Percentiles rank a stretch among this genome's conserved stretches.
These are phyloP conservation scores for Macrocentrus cingulum DNA, from an alignment of 1,140 invertebrate species.

Conservation along the genomic window DNA sequence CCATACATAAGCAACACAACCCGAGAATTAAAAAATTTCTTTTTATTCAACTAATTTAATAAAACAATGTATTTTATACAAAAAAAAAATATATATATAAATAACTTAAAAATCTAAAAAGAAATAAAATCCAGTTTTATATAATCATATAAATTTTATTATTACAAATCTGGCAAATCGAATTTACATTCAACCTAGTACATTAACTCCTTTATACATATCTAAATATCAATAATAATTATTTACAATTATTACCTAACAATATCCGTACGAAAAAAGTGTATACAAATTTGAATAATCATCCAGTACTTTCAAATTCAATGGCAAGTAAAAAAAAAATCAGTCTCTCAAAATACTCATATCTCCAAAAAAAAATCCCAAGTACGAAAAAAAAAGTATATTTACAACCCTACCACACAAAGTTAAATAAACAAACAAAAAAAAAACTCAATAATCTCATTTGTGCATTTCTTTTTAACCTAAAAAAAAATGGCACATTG, in stretches of 20 bases:
- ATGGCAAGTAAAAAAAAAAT: constrained; percentile 31
- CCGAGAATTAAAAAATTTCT: too few relatives aligned
- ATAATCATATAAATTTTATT: neutral
- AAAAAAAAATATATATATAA: too few relatives aligned
- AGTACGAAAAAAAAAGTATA: neutral
- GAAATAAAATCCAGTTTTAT: too few relatives aligned
- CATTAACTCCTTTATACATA: constrained; percentile 30
- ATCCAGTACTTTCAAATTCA: too few relatives aligned
- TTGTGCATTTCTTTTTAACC: neutral
- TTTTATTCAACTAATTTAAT: too few relatives aligned
- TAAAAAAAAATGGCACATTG: neutral
- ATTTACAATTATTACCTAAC: neutral
- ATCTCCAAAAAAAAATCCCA: constrained; percentile 1
- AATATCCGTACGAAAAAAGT: constrained; percentile 25
- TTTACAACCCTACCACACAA: neutral
- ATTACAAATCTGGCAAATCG: constrained; percentile 23
- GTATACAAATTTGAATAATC: too few relatives aligned
- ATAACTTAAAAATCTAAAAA: too few relatives aligned
- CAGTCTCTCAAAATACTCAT: neutral
- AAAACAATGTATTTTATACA: too few relatives aligned
- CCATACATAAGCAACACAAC: too few relatives aligned
- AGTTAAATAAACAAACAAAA: too few relatives aligned
- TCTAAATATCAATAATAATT: constrained; percentile 2
- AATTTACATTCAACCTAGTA: constrained; percentile 24
- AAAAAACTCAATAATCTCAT: neutral